Conservation (phyloP, 92 coral and sea anemone species). For the Parazoanthus darwini region DNA sequence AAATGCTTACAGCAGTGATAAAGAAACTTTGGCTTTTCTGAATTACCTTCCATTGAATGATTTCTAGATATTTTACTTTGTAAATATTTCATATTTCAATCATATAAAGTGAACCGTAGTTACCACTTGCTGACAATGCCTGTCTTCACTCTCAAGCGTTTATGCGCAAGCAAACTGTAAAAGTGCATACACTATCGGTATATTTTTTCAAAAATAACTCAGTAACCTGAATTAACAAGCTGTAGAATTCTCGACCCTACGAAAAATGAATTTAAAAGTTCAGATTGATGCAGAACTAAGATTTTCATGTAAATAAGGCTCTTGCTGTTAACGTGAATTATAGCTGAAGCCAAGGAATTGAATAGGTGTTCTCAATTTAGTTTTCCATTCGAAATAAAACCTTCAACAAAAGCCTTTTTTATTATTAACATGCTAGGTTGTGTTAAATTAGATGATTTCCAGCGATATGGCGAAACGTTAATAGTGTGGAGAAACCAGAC, state of each 20-base stretch:
- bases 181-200: background rate
- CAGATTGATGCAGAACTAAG: background rate
- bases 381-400: background rate
- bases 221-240: background rate
- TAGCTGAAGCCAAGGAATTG: background rate
- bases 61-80: background rate
- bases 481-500: background rate
- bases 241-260: background rate
- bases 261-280: background rate
- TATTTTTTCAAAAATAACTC: background rate
- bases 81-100: background rate
- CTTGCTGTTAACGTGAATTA: background rate
- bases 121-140: background rate
- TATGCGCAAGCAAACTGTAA: slow-evolving; percentile 3
- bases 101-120: slow-evolving; percentile 1
- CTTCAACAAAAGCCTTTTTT: background rate
- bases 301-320: background rate
- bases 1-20: no score
- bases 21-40: background rate
- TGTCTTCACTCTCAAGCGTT: slow-evolving; percentile 5
- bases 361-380: background rate
- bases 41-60: background rate
- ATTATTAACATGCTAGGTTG: background rate
- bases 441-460: background rate
- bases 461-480: background rate